These are phyloP conservation scores for Callocephalon fimbriatum DNA, from an alignment of 2,113 vertebrate species.

Conservation along the genomic window DNA sequence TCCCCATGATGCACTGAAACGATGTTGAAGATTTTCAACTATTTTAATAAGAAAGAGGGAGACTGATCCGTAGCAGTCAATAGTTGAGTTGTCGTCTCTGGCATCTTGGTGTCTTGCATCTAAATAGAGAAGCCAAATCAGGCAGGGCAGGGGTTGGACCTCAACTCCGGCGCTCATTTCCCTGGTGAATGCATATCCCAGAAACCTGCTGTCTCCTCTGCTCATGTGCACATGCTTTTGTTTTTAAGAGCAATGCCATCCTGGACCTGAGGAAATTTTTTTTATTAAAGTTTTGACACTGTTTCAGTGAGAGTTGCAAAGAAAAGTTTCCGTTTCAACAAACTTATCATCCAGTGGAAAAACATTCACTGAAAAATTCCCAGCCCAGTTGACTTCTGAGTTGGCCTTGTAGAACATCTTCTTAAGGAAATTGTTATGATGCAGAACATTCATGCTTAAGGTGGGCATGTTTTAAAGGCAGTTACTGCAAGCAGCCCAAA, in stretches of 20 bases:
- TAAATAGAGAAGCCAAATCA: neutral
- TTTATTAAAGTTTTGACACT: neutral
- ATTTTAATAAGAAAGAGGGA: neutral
- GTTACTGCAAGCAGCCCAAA: neutral
- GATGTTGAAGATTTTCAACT: neutral
- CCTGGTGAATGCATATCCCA: neutral
- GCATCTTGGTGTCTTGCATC: neutral
- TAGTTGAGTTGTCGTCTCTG: neutral
- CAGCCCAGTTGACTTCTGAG: neutral
- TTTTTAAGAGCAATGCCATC: neutral
- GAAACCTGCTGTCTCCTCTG: neutral
- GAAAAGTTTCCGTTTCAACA: neutral
- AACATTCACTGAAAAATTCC: slow-evolving; percentile 23
- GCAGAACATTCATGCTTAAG: neutral
- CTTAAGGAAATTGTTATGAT: neutral
- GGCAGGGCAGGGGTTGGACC: neutral
- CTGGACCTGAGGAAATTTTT: neutral
- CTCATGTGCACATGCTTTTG: neutral
- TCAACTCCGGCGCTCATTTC: neutral
- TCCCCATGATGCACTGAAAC: neutral
- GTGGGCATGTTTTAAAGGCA: neutral
- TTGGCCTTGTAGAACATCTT: neutral
- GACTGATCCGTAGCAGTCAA: neutral
- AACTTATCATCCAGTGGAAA: neutral
- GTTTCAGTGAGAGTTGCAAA: slow-evolving; percentile 6